Percentiles rank a stretch among this genome's conserved stretches.
These are phyloP conservation scores for Nesidiocoris tenuis DNA, from an alignment of 2,888 invertebrate genomes.

Conservation along the genomic window DNA sequence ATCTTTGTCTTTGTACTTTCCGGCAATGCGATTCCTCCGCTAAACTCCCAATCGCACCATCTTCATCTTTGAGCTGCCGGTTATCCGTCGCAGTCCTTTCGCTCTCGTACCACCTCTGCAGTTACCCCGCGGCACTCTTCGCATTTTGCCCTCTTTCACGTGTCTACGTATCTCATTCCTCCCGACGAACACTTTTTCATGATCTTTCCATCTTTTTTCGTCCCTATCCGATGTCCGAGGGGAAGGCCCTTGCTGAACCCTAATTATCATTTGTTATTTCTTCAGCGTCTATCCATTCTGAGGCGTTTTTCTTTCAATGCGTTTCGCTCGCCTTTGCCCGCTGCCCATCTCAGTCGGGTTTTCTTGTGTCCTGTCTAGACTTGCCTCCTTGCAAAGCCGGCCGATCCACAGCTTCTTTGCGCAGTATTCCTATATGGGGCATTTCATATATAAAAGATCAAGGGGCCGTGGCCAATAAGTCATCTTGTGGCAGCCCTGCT, in stretches of 20 bases:
- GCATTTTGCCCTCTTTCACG: conserved; percentile 15
- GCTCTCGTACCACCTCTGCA: background rate
- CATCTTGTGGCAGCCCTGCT: conserved; percentile 39
- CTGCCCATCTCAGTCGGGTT: conserved; percentile 8
- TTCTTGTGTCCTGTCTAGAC: conserved; percentile 14
- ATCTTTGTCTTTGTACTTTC: background rate
- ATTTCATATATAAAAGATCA: conserved; percentile 43
- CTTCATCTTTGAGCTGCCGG: background rate
- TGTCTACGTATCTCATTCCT: conserved; percentile 5
- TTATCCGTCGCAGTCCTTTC: background rate
- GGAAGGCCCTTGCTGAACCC: conserved; percentile 5
- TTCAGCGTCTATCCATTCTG: conserved; percentile 35
- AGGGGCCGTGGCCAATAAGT: conserved; percentile 37
- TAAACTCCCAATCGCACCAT: background rate
- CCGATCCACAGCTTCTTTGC: conserved; percentile 9
- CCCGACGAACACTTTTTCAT: background rate
- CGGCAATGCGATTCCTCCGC: background rate
- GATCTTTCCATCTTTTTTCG: background rate
- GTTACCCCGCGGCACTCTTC: background rate
- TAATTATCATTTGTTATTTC: conserved; percentile 43
- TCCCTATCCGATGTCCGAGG: background rate
- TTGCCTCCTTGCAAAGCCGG: conserved; percentile 9
- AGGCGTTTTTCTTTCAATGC: conserved; percentile 26
- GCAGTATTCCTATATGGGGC: conserved; percentile 38
- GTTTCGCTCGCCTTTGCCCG: conserved; percentile 6